Conservation (phyloP, 2,888 invertebrate genomes). For the Trichogramma dendrolimi region DNA sequence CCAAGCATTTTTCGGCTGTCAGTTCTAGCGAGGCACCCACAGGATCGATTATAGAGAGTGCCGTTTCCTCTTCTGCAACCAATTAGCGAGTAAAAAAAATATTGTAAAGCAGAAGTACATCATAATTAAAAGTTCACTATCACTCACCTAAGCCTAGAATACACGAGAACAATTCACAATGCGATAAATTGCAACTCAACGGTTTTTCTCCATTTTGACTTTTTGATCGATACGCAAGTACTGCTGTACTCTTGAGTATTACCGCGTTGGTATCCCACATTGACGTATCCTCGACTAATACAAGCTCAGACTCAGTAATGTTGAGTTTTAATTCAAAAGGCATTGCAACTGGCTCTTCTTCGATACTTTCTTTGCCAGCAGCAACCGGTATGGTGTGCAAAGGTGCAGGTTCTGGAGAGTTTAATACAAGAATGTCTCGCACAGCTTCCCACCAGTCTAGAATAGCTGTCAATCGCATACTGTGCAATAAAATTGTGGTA, state of each 20-base stretch:
- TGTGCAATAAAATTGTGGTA: conserved; percentile 86
- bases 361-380: conserved; percentile 14
- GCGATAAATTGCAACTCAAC: conserved; percentile 80
- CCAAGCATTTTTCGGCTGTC: conserved; percentile 49
- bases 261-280: conserved; percentile 89
- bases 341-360: conserved; percentile 36
- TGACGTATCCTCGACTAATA: conserved; percentile 86
- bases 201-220: conserved; percentile 67
- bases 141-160: conserved; percentile 63
- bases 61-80: conserved; percentile 79
- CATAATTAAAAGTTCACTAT: background rate
- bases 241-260: conserved; percentile 86
- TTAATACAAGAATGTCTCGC: conserved; percentile 68
- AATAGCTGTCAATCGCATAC: conserved; percentile 90
- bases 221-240: conserved; percentile 71
- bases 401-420: conserved; percentile 46
- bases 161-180: conserved; percentile 90
- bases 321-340: conserved; percentile 85
- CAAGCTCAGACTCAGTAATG: conserved; percentile 91
- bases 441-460: conserved; percentile 90
- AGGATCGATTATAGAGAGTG: conserved; percentile 90
- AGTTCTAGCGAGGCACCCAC: conserved; percentile 77
- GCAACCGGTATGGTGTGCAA: conserved; percentile 33
- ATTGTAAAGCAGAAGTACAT: background rate
- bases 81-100: background rate